Conservation (phyloP, 2,113 vertebrate genomes). For the Cyprinus carpio region DNA sequence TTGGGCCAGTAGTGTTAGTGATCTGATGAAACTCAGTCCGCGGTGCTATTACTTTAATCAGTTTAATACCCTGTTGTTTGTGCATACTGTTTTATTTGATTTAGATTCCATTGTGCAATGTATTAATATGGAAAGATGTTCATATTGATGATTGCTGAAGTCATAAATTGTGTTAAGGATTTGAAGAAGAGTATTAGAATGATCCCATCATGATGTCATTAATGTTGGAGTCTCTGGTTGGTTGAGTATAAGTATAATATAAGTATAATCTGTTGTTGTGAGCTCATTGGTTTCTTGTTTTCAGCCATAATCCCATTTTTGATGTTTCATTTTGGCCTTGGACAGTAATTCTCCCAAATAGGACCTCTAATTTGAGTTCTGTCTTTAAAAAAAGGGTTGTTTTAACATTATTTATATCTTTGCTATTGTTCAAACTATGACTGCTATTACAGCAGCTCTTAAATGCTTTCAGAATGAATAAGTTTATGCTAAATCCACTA, state of each 20-base stretch:
- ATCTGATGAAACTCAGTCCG: not conserved
- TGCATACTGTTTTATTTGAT: not conserved
- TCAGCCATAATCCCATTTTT: not conserved
- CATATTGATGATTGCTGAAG: not conserved
- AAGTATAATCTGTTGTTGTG: not conserved
- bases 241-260: too few relatives aligned
- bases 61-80: not conserved
- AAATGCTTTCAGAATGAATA: not conserved
- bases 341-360: not conserved
- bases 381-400: too few relatives aligned
- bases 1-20: not conserved
- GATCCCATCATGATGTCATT: slow-evolving; percentile 15
- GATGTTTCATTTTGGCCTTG: not conserved
- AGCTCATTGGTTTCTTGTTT: not conserved
- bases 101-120: not conserved
- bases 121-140: not conserved
- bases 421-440: not conserved
- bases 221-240: not conserved
- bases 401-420: not conserved
- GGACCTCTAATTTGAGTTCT: not conserved
- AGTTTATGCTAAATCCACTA: not conserved
- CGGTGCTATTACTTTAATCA: not conserved
- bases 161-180: not conserved
- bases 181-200: not conserved
- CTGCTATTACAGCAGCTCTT: not conserved